Evolutionary conservation across 30 jellyfish, hydroid and myxozoan genomes (phyloP).

Genomic region (Aurelia aurita complex sp. Pacific): DNA sequence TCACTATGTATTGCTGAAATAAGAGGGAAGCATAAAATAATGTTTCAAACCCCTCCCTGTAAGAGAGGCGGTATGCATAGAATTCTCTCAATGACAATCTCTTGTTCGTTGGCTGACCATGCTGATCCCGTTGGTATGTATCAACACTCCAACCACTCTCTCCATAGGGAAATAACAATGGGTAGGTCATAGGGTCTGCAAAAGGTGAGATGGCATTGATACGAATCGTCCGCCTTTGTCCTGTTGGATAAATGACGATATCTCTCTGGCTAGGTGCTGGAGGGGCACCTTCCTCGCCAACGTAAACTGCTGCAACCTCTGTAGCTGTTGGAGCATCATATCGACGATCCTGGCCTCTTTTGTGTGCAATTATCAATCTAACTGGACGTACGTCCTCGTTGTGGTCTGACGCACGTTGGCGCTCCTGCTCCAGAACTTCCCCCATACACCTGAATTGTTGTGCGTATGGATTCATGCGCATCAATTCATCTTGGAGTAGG

Average conservation of each 20-base stretch:
- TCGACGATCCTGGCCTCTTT: conserved; percentile 31
- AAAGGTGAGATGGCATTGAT: conserved; percentile 11
- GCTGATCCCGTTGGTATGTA: conserved; percentile 18
- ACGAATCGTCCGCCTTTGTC: background rate
- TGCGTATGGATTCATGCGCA: conserved; percentile 35
- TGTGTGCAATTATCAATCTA: conserved; percentile 4
- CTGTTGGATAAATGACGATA: conserved; percentile 63
- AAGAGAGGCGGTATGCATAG: conserved; percentile 59
- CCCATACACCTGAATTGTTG: conserved; percentile 24
- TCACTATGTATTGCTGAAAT: conserved; percentile 67
- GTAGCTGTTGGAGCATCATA: conserved; percentile 53
- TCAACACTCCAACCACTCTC: conserved; percentile 67
- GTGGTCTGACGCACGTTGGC: conserved; percentile 26
- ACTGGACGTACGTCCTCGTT: conserved; percentile 18
- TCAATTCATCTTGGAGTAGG: conserved; percentile 25
- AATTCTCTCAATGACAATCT: conserved; percentile 34
- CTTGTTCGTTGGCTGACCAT: conserved; percentile 14
- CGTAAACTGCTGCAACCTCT: conserved; percentile 71
- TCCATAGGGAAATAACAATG: conserved; percentile 5
- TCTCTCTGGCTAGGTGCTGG: conserved; percentile 57
- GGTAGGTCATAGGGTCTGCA: background rate
- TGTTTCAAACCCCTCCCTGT: conserved; percentile 24
- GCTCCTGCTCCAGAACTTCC: conserved; percentile 22
- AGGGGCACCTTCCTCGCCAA: conserved; percentile 80
- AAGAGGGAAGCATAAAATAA: conserved; percentile 23